These are phyloP conservation scores for Antechinus flavipes DNA, from an alignment of 2,113 vertebrate genomes.

Conservation along the genomic window DNA sequence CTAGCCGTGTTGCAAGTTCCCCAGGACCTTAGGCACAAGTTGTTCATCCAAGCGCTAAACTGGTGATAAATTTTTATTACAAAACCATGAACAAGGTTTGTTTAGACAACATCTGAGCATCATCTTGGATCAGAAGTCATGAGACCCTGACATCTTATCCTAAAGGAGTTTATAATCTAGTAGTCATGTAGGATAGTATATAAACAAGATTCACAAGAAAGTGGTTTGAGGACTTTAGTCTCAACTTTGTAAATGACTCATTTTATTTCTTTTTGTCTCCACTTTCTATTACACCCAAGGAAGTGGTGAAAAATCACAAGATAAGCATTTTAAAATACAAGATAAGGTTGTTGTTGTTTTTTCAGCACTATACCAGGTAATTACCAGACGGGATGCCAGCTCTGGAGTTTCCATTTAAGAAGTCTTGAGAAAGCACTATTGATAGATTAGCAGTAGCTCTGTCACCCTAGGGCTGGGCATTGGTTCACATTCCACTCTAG, in stretches of 20 bases:
- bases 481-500: background rate
- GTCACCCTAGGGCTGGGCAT: background rate
- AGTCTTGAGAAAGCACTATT: background rate
- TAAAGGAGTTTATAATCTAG: background rate
- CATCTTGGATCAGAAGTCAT: background rate
- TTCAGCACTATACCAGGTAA: background rate
- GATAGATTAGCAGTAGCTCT: background rate
- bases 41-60: background rate
- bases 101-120: background rate
- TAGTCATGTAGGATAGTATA: background rate
- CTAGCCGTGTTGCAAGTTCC: background rate
- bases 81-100: background rate
- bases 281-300: background rate
- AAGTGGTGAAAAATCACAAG: background rate
- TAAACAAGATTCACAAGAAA: background rate
- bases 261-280: background rate
- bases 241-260: background rate
- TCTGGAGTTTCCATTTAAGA: background rate
- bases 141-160: background rate
- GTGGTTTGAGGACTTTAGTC: background rate
- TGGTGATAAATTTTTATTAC: background rate
- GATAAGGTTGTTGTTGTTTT: background rate
- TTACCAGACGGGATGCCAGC: fast-evolving
- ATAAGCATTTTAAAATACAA: background rate
- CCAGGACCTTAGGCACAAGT: too few species aligned